Conservation (phyloP, 2,113 vertebrate species). For the Entosphenus tridentatus region DNA sequence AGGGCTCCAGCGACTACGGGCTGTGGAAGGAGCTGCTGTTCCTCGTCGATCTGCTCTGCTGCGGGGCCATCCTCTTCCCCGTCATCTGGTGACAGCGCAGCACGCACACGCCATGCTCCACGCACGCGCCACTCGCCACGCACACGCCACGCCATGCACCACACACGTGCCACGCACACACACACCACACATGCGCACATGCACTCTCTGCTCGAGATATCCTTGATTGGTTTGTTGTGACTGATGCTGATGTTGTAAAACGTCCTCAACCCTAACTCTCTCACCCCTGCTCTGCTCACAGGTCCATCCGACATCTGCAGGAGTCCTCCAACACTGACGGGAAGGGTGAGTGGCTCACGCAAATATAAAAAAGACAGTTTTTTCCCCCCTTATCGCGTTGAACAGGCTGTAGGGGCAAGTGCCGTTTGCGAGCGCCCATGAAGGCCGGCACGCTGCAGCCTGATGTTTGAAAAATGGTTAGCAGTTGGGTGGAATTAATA, state of each 20-base stretch:
- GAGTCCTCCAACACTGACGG: constrained; percentile 42
- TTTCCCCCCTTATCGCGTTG: no score
- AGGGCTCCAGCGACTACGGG: constrained; percentile 36
- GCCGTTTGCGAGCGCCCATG: no score
- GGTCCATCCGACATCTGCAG: constrained; percentile 53
- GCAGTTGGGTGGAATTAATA: background rate
- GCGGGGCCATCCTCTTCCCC: constrained; percentile 43
- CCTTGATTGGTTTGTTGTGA: background rate
- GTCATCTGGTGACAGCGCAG: constrained; percentile 38
- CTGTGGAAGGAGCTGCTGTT: constrained; percentile 52
- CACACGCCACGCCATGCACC: no score
- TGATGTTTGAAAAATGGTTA: no score
- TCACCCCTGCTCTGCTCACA: constrained; percentile 15
- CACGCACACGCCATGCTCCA: background rate
- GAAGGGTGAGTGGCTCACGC: constrained; percentile 25
- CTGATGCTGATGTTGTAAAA: background rate
- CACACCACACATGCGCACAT: no score
- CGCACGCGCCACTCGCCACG: background rate
- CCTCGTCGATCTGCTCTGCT: constrained; percentile 49
- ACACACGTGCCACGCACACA: no score
- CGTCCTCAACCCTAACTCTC: background rate
- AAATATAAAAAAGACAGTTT: no score
- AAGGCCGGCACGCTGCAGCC: no score
- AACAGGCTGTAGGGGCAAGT: no score
- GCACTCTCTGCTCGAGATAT: background rate